Evolutionary conservation across 2,797 vertebrate species (phyloP).

Genomic region (Parambassis ranga): DNA sequence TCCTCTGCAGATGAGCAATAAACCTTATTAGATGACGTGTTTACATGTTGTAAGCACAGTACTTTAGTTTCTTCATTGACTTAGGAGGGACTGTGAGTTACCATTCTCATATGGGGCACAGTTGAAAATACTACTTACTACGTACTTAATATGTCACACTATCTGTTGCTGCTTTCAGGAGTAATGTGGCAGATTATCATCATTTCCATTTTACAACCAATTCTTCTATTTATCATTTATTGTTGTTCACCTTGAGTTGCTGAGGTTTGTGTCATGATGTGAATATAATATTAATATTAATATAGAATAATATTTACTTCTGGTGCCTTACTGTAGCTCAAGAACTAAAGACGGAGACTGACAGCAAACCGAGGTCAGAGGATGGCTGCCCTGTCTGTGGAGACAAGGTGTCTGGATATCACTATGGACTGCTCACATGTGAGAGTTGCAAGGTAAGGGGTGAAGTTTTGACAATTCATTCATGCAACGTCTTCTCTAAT

Average conservation of each 20-base stretch:
- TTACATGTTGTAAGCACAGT: neutral
- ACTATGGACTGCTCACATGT: conserved; percentile 85
- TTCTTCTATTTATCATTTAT: neutral
- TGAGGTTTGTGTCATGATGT: neutral
- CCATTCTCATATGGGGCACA: neutral
- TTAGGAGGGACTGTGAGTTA: neutral
- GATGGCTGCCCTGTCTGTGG: conserved; percentile 83
- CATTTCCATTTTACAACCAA: neutral
- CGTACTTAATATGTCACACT: neutral
- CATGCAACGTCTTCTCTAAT: neutral
- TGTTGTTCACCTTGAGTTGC: neutral
- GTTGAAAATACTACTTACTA: neutral
- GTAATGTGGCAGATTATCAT: neutral
- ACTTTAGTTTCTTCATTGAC: neutral
- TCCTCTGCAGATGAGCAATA: conserved; percentile 38
- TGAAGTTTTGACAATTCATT: neutral
- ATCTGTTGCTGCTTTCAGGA: neutral
- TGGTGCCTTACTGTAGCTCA: conserved; percentile 57
- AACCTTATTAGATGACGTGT: conserved; percentile 36
- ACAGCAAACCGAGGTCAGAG: conserved; percentile 26
- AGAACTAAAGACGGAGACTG: conserved; percentile 63
- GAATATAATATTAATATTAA: neutral
- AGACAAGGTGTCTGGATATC: conserved; percentile 85
- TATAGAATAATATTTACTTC: no score
- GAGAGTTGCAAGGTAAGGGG: conserved; percentile 84